Base-by-base conservation (phyloP, 2,888 invertebrate species). In the Cylindroiulus punctatus region DNA sequence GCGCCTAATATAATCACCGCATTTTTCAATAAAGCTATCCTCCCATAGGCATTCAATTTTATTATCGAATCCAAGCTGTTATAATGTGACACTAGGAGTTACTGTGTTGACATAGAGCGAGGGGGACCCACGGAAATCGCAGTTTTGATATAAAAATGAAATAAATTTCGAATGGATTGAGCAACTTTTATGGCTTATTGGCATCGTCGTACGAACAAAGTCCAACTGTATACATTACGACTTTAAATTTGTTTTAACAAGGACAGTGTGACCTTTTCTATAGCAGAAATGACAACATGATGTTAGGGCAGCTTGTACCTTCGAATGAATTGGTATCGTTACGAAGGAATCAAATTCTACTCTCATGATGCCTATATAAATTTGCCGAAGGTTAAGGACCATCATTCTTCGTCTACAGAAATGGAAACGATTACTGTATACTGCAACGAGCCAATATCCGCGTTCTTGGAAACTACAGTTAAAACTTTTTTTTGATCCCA, bases 81-180 rank as follows among this genome's bases (percentile, higher is more conserved):
- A 65, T 65, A 65, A 26, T 26, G 19, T 22, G 19, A 65, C 65
- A 65, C 65, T 65, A 7, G 10, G 10, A 22, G 26, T 65, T 65
- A 65, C 22, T 26, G 65, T 65, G 65, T 65, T 65, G 65, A 65
- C 26, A 26, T 22, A 65, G 19, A 52, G 52, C 19, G 52, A 52
- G 65, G 19, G 26, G 26, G 65, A 65, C 65, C 26, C 8, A 65
- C 65, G 65, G 65, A 65, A 26, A 65, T 65, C 22, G 65, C 65
- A 65, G 65, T 65, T 65, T 26, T 65, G 65, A 65, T 65, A 65
- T 65, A 65, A 65, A 65, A 65, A 65, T 65, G 65, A 65, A 26
- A 65, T 65, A 65, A 65, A 22, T 65, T 65, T 65, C 26, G 65
- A 65, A 65, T 65, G 65, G 65, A 65, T 65, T 65, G 22, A 10